Base-by-base conservation (phyloP, 2,797 vertebrate species). In the Trematomus bernacchii region DNA sequence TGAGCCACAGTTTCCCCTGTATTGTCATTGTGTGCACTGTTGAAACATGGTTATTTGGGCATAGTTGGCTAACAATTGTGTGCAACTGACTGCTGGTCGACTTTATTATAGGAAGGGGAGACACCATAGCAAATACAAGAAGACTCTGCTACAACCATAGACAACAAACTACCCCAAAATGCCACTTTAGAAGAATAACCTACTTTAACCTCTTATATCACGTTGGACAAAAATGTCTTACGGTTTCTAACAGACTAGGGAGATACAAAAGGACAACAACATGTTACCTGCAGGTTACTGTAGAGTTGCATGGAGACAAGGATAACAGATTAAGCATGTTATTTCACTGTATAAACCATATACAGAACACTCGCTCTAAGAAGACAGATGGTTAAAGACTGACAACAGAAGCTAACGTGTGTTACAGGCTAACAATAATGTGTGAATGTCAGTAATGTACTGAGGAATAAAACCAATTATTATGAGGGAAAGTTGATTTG, bases 261-360 rank as follows among this genome's bases (percentile, higher is more conserved):
- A 12, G 64, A 70, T 53, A 55, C 12, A 19, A 10, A 1, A 37
- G 33, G 44, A 9, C 50, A 2, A 66, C 42, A 54, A 30, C 54
- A 13, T 3, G 66, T 89, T 92, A 93, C 92, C 91, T 93, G 80
- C 58, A 73, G 66, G 58, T 59, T 59, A 65, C 90, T 90, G 84
- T 60, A 42, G 76, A 63, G 30, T 40, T 16, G 83, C 82, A 62
- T 73, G 77, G 60, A 70, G 58, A 60, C 40, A 58, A 60, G 48
- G 27, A 67, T 7, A 18, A 18, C 48, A 55, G 27, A 58, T 40
- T n/a, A 3, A 51, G 67, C 40, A 13, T 19, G 59, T 80, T 54
- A 71, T 10, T 71, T 33, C 42, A 55, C 6, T 27, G 10, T 43
- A 12, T 21, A 57, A 77, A 47, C 6, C 15, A 21, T 5, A 27